These are phyloP conservation scores for Glyphotaelius pellucidus DNA, from an alignment of 2,888 invertebrate species.

Conservation along the genomic window DNA sequence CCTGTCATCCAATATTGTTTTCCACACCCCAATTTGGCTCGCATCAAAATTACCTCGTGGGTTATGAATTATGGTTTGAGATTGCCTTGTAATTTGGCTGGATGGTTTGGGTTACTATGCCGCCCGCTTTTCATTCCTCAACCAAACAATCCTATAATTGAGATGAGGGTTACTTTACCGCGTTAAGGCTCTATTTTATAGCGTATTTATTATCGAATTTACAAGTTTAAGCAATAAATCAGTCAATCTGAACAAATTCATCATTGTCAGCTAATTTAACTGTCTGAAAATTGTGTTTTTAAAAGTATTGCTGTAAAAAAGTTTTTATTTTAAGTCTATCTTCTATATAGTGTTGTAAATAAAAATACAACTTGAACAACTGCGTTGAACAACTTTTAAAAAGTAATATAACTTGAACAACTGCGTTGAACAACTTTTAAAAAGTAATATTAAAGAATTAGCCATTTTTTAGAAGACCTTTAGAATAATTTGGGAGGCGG, in stretches of 20 bases:
- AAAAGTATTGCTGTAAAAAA: background rate
- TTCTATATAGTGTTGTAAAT: too few species aligned
- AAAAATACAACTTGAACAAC: too few species aligned
- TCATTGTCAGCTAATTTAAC: background rate
- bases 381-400: too few species aligned
- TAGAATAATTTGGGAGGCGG: too few species aligned
- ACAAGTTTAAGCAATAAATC: conserved; percentile 2
- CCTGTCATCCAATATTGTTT: background rate
- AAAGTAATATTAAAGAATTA: too few species aligned
- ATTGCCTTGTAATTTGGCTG: conserved; percentile 48
- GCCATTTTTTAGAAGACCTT: too few species aligned
- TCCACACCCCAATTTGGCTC: conserved; percentile 31
- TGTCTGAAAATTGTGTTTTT: background rate
- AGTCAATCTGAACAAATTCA: background rate
- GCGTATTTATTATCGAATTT: conserved; percentile 23
- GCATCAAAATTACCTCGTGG: conserved; percentile 34
- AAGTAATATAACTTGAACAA: too few species aligned
- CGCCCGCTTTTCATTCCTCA: background rate
- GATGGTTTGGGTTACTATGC: background rate
- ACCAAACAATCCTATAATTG: conserved; percentile 18
- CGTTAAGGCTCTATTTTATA: conserved; percentile 9
- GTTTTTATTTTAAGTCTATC: too few species aligned
- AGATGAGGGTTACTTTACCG: background rate
- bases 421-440: too few species aligned
- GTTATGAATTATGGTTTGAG: conserved; percentile 51